phyloP scores from a whole-genome alignment of 2,888 invertebrate species.

The Pycnomerus fuliginosus region DNA sequence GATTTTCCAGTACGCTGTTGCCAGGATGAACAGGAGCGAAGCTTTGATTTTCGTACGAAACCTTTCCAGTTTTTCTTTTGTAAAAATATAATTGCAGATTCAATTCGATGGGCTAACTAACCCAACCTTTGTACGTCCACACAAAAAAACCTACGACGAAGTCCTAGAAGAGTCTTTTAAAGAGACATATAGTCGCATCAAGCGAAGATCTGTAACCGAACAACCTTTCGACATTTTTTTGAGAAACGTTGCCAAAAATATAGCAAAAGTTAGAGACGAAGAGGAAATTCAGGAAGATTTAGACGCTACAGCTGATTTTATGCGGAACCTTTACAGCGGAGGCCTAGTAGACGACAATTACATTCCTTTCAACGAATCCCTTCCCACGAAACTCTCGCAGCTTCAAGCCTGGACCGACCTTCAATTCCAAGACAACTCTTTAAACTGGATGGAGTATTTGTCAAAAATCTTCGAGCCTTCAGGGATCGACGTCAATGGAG shows the following conservation, averaged over 20 bases:
- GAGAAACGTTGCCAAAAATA: conserved; percentile 26
- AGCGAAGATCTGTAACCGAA: conserved; percentile 1
- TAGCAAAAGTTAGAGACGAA: conserved; percentile 20
- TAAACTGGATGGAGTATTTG: conserved; percentile 49
- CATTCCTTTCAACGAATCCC: not conserved
- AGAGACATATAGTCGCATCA: conserved; percentile 4
- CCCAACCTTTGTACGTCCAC: conserved; percentile 30
- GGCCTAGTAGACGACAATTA: conserved; percentile 30
- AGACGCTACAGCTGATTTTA: conserved; percentile 37
- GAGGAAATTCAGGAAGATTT: conserved; percentile 34
- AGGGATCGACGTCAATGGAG: conserved; percentile 37
- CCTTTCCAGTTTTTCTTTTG: too few species aligned
- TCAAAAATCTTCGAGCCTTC: conserved; percentile 39
- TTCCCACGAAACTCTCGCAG: conserved; percentile 13
- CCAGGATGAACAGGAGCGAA: conserved; percentile 3
- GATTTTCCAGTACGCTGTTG: conserved; percentile 43
- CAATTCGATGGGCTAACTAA: conserved; percentile 28
- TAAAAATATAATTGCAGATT: too few species aligned
- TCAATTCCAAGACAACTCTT: conserved; percentile 29
- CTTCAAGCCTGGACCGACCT: conserved; percentile 35
- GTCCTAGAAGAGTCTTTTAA: conserved; percentile 32
- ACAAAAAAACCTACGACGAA: conserved; percentile 29
- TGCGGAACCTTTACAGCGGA: conserved; percentile 35
- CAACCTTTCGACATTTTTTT: conserved; percentile 39
- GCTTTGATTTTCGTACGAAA: conserved; percentile 23